phyloP scores from a whole-genome alignment of 53 echinoderm and acorn worm species.

The Antedon mediterranea region DNA sequence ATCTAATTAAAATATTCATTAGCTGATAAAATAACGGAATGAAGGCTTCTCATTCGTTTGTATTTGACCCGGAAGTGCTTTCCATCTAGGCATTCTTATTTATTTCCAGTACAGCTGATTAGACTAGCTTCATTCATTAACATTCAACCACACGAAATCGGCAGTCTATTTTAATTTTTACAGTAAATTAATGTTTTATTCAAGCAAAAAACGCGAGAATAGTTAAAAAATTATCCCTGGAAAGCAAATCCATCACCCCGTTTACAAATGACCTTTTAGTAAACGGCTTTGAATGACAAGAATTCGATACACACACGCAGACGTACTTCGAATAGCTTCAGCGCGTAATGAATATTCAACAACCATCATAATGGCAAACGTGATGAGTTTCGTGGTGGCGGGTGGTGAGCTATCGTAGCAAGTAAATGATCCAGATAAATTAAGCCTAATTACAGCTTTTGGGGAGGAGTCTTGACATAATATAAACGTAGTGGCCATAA shows the following conservation, averaged over 20 bases:
- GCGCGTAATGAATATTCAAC: not conserved
- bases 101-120: not conserved
- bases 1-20: no score
- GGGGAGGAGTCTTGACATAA: not conserved
- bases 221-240: not conserved
- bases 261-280: not conserved
- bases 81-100: not conserved
- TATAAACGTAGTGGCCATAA: not conserved
- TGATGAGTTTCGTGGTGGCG: not conserved
- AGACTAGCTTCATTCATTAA: no score
- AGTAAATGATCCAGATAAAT: not conserved
- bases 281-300: not conserved
- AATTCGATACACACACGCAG: not conserved
- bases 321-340: not conserved
- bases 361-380: not conserved
- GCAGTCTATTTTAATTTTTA: not conserved
- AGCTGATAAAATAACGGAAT: no score
- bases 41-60: not conserved
- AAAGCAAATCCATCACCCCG: not conserved
- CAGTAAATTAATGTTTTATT: not conserved
- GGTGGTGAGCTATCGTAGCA: not conserved
- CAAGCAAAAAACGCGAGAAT: not conserved
- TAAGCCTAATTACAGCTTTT: not conserved
- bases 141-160: not conserved
- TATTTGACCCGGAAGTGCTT: not conserved